phyloP scores from a whole-genome alignment of 2,888 invertebrate genomes.

The Drosophila acutilabella region DNA sequence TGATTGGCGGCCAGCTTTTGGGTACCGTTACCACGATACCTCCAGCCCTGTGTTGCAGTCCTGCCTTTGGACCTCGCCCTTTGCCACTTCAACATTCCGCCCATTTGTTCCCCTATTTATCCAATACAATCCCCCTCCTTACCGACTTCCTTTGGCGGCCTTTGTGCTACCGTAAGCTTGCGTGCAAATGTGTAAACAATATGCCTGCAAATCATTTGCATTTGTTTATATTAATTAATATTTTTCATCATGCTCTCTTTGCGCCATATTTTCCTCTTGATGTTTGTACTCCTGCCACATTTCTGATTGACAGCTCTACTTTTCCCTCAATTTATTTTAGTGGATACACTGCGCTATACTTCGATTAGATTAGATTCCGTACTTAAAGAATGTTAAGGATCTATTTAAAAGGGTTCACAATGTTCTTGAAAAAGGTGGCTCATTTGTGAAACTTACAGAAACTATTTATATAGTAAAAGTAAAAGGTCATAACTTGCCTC shows the following conservation, averaged over 20 bases:
- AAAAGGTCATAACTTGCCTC: too few relatives aligned
- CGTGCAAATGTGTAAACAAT: slow-evolving; percentile 64
- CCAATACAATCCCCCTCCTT: neutral
- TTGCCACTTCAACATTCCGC: slow-evolving; percentile 1
- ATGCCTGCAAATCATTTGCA: slow-evolving; percentile 51
- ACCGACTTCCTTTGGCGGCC: neutral
- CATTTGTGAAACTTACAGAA: too few relatives aligned
- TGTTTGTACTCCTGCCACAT: slow-evolving; percentile 8
- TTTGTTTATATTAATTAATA: slow-evolving; percentile 74
- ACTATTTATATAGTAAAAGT: too few relatives aligned
- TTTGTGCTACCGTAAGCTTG: slow-evolving; percentile 35
- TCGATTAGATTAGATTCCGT: too few relatives aligned
- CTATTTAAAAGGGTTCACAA: too few relatives aligned
- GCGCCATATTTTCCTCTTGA: slow-evolving; percentile 10
- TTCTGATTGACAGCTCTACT: slow-evolving; percentile 30
- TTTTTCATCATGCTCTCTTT: slow-evolving; percentile 47
- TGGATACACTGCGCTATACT: too few relatives aligned
- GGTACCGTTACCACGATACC: slow-evolving; percentile 26
- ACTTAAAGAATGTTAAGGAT: too few relatives aligned
- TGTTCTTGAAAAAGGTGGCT: too few relatives aligned
- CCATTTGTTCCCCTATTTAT: neutral
- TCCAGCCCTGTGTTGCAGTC: neutral
- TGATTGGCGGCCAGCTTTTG: slow-evolving; percentile 62
- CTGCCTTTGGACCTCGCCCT: neutral
- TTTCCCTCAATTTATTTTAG: neutral